phyloP scores from a whole-genome alignment of 2,113 vertebrate genomes.

The Brachirus orientalis region DNA sequence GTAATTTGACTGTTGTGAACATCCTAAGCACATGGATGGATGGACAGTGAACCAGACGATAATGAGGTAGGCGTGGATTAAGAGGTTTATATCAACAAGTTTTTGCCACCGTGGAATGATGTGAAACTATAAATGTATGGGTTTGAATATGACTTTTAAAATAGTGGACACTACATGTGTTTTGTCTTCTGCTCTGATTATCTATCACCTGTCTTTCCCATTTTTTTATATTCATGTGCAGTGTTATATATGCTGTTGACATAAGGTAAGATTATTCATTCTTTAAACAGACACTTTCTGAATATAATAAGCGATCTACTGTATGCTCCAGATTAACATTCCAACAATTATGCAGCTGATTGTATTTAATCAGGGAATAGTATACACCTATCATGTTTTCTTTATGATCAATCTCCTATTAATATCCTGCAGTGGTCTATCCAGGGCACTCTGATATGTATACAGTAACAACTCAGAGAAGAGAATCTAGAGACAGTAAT shows the following conservation, averaged over 20 bases:
- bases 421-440: slow-evolving; percentile 59
- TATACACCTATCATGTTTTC: slow-evolving; percentile 40
- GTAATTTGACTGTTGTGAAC: not conserved
- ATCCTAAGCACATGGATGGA: not conserved
- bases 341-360: slow-evolving; percentile 22
- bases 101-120: no score
- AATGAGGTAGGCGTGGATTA: not conserved
- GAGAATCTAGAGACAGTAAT: slow-evolving; percentile 37
- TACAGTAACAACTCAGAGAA: slow-evolving; percentile 37
- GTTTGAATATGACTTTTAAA: not conserved
- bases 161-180: no score
- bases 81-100: no score
- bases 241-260: slow-evolving; percentile 1
- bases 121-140: not conserved
- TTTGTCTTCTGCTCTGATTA: no score
- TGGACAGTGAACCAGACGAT: not conserved
- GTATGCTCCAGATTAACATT: slow-evolving; percentile 29
- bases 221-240: not conserved
- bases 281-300: slow-evolving; percentile 2
- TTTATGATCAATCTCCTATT: slow-evolving; percentile 64
- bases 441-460: slow-evolving; percentile 41
- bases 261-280: not conserved
- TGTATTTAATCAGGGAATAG: slow-evolving; percentile 13
- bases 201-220: not conserved
- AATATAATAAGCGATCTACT: not conserved